These are phyloP conservation scores for Calameuta pallipes DNA, from an alignment of 2,888 invertebrate genomes.

Conservation along the genomic window DNA sequence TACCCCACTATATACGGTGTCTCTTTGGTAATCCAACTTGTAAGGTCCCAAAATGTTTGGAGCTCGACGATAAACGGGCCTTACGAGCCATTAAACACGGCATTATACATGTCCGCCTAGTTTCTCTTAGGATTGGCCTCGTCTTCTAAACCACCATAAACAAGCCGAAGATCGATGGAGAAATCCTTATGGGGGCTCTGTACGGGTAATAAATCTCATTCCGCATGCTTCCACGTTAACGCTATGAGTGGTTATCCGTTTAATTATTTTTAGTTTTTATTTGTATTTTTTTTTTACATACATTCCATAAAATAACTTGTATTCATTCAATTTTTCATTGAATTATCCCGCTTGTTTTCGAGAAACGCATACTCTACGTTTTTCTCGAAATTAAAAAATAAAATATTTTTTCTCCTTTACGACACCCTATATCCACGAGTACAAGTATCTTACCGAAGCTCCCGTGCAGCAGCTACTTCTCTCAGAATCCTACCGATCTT, in stretches of 20 bases:
- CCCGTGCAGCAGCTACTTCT: neutral
- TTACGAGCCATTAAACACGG: neutral
- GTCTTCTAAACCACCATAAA: neutral
- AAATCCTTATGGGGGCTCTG: neutral
- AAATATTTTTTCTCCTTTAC: neutral
- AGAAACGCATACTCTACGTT: neutral
- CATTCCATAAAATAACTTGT: neutral
- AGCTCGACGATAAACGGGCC: neutral
- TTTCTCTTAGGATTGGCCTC: neutral
- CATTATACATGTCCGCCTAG: neutral
- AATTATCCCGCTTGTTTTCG: too few species aligned
- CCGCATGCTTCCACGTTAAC: neutral
- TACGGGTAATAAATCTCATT: neutral
- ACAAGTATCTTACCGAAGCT: neutral
- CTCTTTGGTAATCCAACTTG: neutral
- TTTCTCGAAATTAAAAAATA: neutral
- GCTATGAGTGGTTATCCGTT: neutral
- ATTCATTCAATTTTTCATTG: neutral
- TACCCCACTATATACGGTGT: neutral
- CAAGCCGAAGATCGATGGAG: neutral
- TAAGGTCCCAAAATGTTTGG: neutral
- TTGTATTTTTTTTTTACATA: neutral
- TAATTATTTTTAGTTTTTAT: neutral
- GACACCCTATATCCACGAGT: neutral
- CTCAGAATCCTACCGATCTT: neutral